A percentile compares a stretch with the other conserved stretches of the same genome.
Evolutionary conservation across 2,797 vertebrate species (phyloP).

Genomic region (Enteromius unitaeniatus): DNA sequence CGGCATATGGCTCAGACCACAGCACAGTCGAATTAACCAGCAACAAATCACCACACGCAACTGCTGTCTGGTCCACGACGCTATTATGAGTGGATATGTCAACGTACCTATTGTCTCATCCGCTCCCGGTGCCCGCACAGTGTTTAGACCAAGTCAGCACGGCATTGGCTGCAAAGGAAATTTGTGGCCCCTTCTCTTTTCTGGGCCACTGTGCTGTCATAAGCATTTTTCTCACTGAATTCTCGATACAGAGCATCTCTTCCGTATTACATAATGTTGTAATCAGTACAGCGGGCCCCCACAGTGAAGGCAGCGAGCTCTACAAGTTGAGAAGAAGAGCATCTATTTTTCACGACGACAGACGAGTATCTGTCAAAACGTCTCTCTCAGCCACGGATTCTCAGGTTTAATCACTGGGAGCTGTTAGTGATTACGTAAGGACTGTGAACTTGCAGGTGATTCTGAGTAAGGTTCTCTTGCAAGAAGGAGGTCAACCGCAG

Average conservation of each 20-base stretch:
- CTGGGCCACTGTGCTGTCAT: conserved; percentile 40
- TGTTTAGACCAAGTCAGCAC: conserved; percentile 48
- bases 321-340: conserved; percentile 40
- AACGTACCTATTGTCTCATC: conserved; percentile 53
- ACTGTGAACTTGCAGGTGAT: conserved; percentile 34
- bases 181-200: background rate
- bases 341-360: conserved; percentile 46
- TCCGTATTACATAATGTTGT: conserved; percentile 29
- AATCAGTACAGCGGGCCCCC: conserved; percentile 33
- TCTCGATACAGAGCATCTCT: conserved; percentile 23
- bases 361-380: conserved; percentile 45
- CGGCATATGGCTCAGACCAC: conserved; percentile 56
- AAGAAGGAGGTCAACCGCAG: conserved; percentile 23
- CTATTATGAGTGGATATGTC: conserved; percentile 55
- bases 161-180: conserved; percentile 25
- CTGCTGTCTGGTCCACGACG: conserved; percentile 34
- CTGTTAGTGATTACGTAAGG: conserved; percentile 30
- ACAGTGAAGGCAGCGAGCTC: conserved; percentile 30
- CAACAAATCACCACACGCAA: conserved; percentile 54
- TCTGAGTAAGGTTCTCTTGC: conserved; percentile 1
- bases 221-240: conserved; percentile 35
- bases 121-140: background rate
- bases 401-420: conserved; percentile 48
- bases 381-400: conserved; percentile 35
- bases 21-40: conserved; percentile 45